A percentile compares a stretch with the other conserved stretches of the same genome.
These are phyloP conservation scores for Brachionus koreanus DNA, from an alignment of 1,140 invertebrate genomes.

Conservation along the genomic window DNA sequence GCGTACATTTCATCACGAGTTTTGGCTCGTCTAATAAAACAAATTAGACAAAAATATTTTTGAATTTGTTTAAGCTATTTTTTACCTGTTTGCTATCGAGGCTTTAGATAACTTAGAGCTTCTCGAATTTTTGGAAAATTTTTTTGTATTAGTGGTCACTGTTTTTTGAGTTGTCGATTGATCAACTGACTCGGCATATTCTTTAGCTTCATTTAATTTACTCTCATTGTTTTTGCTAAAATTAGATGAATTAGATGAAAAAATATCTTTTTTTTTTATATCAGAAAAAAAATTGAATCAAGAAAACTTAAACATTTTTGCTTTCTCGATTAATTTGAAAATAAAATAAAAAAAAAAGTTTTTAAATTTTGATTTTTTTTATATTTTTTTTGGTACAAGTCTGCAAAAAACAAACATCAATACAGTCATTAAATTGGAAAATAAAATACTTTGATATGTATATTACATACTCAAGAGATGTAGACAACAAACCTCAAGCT, in stretches of 20 bases:
- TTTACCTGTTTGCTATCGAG: background rate
- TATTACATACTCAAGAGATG: no score
- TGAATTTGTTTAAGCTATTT: background rate
- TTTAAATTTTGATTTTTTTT: no score
- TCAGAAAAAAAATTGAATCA: no score
- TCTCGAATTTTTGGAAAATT: background rate
- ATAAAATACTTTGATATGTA: no score
- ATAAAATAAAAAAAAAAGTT: no score
- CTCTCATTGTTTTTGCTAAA: conserved; percentile 19
- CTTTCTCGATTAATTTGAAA: no score
- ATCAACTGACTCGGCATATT: conserved; percentile 1
- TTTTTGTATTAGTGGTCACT: conserved; percentile 5
- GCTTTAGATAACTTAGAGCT: conserved; percentile 24
- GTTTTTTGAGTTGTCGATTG: conserved; percentile 37
- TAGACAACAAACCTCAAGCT: no score
- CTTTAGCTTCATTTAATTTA: conserved; percentile 30
- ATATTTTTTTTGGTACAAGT: no score
- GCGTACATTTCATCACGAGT: conserved; percentile 44
- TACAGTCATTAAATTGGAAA: no score
- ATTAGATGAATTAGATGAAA: background rate
- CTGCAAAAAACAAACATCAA: no score
- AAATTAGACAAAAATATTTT: background rate
- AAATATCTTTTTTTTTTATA: no score
- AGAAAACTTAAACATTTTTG: no score
- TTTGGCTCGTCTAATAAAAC: conserved; percentile 14